Percentiles rank a stretch among this genome's conserved stretches.
These are phyloP conservation scores for Incurvaria masculella DNA, from an alignment of 2,888 invertebrate genomes.

Conservation along the genomic window DNA sequence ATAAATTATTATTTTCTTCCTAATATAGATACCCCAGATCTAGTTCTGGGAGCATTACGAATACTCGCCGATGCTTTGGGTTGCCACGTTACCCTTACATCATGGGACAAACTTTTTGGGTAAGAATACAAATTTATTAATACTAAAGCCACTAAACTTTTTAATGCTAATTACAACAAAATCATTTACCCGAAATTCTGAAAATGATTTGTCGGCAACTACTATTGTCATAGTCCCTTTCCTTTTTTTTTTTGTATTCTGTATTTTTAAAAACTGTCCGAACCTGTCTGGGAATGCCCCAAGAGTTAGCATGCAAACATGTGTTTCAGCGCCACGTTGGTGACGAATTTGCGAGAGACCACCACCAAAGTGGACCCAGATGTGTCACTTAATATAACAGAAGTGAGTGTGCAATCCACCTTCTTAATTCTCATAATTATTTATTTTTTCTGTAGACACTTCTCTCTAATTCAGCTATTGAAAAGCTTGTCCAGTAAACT, in stretches of 20 bases:
- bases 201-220: too few relatives aligned
- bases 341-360: conserved; percentile 35
- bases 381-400: conserved; percentile 38
- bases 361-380: conserved; percentile 38
- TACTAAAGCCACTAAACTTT: background rate
- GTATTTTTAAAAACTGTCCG: background rate
- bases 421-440: too few relatives aligned
- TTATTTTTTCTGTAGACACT: too few relatives aligned
- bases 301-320: background rate
- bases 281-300: background rate
- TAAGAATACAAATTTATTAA: conserved; percentile 16
- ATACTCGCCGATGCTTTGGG: conserved; percentile 75
- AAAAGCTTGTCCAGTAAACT: too few relatives aligned
- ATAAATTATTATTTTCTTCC: too few relatives aligned
- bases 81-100: conserved; percentile 73
- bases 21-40: conserved; percentile 66
- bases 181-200: too few relatives aligned
- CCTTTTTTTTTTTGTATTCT: too few relatives aligned
- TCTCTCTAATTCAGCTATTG: too few relatives aligned
- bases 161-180: too few relatives aligned
- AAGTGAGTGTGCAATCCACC: conserved; percentile 30
- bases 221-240: too few relatives aligned
- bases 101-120: conserved; percentile 71
- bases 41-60: conserved; percentile 67
- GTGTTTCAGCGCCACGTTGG: conserved; percentile 36